These are phyloP conservation scores for Syngnathoides biaculeatus DNA, from an alignment of 2,113 vertebrate genomes.

Conservation along the genomic window DNA sequence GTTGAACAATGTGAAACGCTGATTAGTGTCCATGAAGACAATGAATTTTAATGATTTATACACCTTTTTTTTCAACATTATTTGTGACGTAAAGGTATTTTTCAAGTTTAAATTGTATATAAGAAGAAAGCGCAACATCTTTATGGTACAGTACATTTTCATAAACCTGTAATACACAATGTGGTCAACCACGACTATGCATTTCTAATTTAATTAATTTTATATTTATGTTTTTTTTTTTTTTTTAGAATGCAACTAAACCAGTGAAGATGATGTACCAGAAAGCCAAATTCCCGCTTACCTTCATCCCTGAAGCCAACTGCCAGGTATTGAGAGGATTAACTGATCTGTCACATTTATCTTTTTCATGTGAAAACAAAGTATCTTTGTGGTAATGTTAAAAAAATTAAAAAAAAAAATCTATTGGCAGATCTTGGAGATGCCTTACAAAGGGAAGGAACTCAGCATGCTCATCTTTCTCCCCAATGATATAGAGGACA, in stretches of 20 bases:
- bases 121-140: neutral
- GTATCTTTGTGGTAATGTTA: neutral
- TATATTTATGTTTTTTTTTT: slow-evolving; percentile 32
- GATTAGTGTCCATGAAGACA: too few relatives aligned
- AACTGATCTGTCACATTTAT: neutral
- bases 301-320: slow-evolving; percentile 73
- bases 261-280: slow-evolving; percentile 87
- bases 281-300: slow-evolving; percentile 79
- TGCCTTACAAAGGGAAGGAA: slow-evolving; percentile 86
- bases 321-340: slow-evolving; percentile 53
- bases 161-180: neutral
- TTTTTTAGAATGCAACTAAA: slow-evolving; percentile 79
- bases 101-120: too few relatives aligned
- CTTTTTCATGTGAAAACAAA: neutral
- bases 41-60: too few relatives aligned
- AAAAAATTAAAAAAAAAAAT: neutral
- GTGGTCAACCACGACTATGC: too few relatives aligned
- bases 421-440: slow-evolving; percentile 77
- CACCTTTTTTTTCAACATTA: too few relatives aligned
- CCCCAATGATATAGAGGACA: slow-evolving; percentile 78
- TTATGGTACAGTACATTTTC: neutral
- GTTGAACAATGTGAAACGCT: too few relatives aligned
- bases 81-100: too few relatives aligned
- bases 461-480: slow-evolving; percentile 92
- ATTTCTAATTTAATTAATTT: neutral